phyloP scores from a whole-genome alignment of 2,797 vertebrate species.

The Potorous gilbertii region DNA sequence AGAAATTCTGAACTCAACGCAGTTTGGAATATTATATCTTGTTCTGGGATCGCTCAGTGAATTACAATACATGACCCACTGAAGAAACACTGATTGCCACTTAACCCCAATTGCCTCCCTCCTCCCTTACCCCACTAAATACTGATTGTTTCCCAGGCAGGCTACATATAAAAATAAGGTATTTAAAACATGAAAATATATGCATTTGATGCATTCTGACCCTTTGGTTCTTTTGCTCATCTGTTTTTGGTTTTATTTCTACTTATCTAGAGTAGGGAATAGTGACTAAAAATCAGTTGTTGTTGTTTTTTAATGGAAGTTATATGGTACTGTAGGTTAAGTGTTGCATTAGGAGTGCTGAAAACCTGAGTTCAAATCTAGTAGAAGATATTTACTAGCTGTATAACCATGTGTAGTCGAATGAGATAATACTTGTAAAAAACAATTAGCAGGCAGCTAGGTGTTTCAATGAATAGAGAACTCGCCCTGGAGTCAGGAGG shows the following conservation, averaged over 20 bases:
- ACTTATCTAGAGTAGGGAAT: background rate
- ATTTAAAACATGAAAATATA: background rate
- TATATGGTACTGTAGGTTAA: background rate
- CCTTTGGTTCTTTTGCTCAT: background rate
- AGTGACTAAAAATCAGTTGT: background rate
- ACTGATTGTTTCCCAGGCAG: background rate
- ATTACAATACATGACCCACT: accelerated
- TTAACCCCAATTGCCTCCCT: background rate
- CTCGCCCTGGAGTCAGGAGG: too few species aligned
- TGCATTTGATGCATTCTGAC: background rate
- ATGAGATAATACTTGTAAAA: background rate
- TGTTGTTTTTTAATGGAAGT: background rate
- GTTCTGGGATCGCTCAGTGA: background rate
- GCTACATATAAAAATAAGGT: too few species aligned
- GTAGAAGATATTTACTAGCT: background rate
- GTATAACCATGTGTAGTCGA: background rate
- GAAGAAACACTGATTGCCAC: background rate
- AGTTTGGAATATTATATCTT: background rate
- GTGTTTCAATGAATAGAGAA: background rate
- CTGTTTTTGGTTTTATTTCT: background rate
- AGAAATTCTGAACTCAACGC: background rate
- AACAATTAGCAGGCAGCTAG: background rate
- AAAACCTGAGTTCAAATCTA: background rate
- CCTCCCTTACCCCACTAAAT: background rate
- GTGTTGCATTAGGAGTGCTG: background rate